phyloP scores from a whole-genome alignment of 2,888 invertebrate genomes.

The Macrosiphum euphorbiae region DNA sequence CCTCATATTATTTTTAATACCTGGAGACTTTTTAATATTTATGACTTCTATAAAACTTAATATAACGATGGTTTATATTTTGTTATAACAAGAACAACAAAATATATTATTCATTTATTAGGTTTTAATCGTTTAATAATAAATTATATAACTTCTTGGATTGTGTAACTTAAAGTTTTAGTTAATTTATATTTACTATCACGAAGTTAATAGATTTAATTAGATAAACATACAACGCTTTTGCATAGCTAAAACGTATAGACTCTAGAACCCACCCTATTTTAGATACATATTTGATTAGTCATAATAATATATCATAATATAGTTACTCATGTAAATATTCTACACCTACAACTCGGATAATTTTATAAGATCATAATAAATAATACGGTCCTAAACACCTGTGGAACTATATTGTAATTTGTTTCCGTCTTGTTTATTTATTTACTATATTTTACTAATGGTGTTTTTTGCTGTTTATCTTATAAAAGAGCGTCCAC shows the following conservation, averaged over 20 bases:
- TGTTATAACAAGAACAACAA: background rate
- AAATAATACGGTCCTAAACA: background rate
- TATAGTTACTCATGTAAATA: background rate
- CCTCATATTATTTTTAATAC: background rate
- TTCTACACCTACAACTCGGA: background rate
- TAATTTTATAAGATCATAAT: background rate
- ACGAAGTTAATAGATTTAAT: background rate
- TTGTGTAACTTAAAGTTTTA: background rate
- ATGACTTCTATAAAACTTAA: background rate
- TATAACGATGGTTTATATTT: background rate
- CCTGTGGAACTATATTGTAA: constrained; percentile 31
- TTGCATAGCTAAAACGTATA: background rate
- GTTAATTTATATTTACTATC: background rate
- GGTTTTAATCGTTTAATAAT: background rate
- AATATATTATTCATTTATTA: background rate
- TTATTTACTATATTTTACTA: background rate
- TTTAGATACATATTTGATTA: background rate
- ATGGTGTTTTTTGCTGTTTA: background rate
- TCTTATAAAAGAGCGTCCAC: background rate
- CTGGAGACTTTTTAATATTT: background rate
- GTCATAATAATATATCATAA: too few species aligned
- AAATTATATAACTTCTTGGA: background rate
- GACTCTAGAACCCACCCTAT: background rate
- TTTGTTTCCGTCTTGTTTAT: background rate
- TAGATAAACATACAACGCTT: background rate